Conservation (phyloP, 1,140 invertebrate species). For the Eriocheir sinensis region DNA sequence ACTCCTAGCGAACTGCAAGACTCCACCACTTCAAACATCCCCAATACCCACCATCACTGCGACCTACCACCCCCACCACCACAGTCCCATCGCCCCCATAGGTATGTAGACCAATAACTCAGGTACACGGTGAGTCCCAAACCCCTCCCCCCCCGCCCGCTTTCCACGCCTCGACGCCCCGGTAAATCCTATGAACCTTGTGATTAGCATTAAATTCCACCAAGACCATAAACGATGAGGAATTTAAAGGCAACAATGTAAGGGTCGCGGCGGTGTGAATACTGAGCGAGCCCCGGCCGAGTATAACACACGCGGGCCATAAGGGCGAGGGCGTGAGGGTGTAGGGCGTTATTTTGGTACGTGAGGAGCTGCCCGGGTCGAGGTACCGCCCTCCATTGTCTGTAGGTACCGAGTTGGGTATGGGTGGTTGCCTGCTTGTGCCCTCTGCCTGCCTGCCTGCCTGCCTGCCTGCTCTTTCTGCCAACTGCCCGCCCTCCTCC, state of each 20-base stretch:
- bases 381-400: conserved; percentile 74
- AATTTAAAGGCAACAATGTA: conserved; percentile 75
- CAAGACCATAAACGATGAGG: conserved; percentile 73
- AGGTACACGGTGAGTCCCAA: neutral
- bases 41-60: too few species aligned
- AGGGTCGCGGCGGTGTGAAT: conserved; percentile 65
- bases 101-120: conserved; percentile 1
- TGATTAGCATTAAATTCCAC: conserved; percentile 76
- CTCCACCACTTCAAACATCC: too few species aligned
- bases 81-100: neutral
- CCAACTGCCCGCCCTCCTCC: neutral
- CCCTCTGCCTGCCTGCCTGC: conserved; percentile 26
- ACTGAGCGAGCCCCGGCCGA: conserved; percentile 51
- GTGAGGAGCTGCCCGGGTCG: conserved; percentile 41
- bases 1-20: neutral
- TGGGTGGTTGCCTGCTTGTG: conserved; percentile 16
- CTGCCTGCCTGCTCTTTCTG: conserved; percentile 18
- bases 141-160: too few species aligned
- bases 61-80: neutral
- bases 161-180: neutral
- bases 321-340: conserved; percentile 46
- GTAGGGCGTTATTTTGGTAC: conserved; percentile 47
- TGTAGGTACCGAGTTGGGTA: conserved; percentile 60
- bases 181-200: conserved; percentile 30
- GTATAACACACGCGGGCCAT: conserved; percentile 52